phyloP scores from a whole-genome alignment of 1,140 invertebrate genomes.

The Apis dorsata region DNA sequence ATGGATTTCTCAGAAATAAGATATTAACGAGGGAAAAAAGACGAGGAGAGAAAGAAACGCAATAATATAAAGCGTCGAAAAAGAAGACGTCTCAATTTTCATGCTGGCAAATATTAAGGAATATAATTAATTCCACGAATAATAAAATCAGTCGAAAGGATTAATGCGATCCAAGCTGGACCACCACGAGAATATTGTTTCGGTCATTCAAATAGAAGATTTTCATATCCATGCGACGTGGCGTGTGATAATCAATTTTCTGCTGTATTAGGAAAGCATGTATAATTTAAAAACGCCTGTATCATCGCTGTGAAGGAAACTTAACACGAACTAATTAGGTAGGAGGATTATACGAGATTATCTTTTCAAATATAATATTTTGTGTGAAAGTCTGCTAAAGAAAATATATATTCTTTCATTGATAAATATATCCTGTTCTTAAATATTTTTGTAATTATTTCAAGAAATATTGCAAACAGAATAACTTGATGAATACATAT shows the following conservation, averaged over 20 bases:
- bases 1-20: no score
- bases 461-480: no score
- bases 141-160: constrained; percentile 7
- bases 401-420: background rate
- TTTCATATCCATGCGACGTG: background rate
- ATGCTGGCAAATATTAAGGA: background rate
- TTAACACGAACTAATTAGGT: background rate
- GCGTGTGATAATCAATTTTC: background rate
- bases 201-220: background rate
- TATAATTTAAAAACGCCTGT: background rate
- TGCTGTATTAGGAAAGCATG: background rate
- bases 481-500: no score
- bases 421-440: no score
- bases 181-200: background rate
- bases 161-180: background rate
- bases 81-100: background rate
- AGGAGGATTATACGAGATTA: background rate
- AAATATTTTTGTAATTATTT: no score
- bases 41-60: no score
- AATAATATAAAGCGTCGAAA: background rate
- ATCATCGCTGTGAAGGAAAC: background rate
- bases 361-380: background rate
- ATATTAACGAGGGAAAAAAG: no score
- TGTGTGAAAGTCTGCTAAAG: background rate
- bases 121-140: constrained; percentile 20